These are phyloP conservation scores for Andrena bucephala DNA, from an alignment of 2,888 invertebrate genomes.

Conservation along the genomic window DNA sequence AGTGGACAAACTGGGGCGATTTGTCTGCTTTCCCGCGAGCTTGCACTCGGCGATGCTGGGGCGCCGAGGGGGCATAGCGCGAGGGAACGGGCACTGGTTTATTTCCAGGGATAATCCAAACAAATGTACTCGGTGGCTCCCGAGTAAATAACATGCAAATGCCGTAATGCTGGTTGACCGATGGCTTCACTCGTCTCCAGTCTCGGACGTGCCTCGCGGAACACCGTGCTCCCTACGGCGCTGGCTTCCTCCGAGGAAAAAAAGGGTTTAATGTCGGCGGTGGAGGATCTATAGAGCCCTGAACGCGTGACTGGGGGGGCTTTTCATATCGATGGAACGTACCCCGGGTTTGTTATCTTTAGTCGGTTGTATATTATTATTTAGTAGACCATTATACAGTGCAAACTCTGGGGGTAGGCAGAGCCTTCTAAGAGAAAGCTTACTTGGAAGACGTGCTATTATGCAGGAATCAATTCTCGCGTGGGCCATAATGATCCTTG, in stretches of 20 bases:
- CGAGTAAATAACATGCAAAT: slow-evolving; percentile 85
- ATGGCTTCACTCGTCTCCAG: slow-evolving; percentile 82
- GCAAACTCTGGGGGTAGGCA: background rate
- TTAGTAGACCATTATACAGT: background rate
- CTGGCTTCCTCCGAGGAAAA: background rate
- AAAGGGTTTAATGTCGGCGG: background rate
- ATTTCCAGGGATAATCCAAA: slow-evolving; percentile 85
- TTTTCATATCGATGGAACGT: background rate
- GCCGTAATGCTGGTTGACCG: slow-evolving; percentile 85
- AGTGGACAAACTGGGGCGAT: slow-evolving; percentile 80
- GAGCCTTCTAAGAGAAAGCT: background rate
- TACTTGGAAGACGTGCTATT: background rate
- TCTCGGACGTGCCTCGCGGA: slow-evolving; percentile 79
- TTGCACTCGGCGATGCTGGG: slow-evolving; percentile 68
- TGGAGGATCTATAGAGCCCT: background rate
- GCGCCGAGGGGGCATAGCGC: slow-evolving; percentile 70
- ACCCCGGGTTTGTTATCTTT: background rate
- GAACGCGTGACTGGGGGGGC: background rate
- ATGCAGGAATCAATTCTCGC: no score
- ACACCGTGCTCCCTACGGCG: slow-evolving; percentile 40
- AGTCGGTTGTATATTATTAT: slow-evolving; percentile 5
- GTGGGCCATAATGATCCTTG: no score
- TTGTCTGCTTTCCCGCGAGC: slow-evolving; percentile 80
- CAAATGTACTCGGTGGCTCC: slow-evolving; percentile 85
- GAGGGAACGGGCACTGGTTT: slow-evolving; percentile 80